phyloP scores from a whole-genome alignment of 2,797 vertebrate species.

The Mormyrops boulengeri region DNA sequence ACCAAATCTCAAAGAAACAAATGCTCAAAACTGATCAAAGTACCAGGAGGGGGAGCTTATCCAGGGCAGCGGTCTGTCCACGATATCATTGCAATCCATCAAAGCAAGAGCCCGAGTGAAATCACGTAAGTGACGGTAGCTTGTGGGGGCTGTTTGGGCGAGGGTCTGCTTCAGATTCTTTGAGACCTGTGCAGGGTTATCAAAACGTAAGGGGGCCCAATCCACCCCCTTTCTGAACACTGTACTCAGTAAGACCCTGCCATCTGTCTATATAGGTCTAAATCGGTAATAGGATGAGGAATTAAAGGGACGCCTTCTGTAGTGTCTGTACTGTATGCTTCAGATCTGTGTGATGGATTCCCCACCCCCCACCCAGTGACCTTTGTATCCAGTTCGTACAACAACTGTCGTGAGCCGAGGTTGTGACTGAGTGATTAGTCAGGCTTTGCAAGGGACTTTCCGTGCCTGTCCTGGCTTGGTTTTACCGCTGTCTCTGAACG shows the following conservation, averaged over 20 bases:
- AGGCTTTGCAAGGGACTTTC: not conserved
- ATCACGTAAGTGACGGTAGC: not conserved
- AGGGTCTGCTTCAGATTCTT: not conserved
- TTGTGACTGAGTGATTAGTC: not conserved
- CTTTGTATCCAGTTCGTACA: not conserved
- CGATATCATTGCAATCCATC: not conserved
- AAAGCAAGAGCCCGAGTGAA: not conserved
- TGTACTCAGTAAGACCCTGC: not conserved
- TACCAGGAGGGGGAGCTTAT: not conserved
- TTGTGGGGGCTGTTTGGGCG: not conserved
- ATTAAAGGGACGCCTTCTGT: not conserved
- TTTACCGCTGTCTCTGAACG: not conserved
- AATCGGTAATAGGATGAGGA: not conserved
- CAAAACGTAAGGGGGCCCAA: not conserved
- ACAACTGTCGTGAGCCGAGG: not conserved
- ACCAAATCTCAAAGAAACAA: conserved; percentile 12
- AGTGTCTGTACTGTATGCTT: not conserved
- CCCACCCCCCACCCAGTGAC: not conserved
- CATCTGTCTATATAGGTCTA: not conserved
- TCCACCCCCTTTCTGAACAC: not conserved
- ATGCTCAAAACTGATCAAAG: conserved; percentile 8
- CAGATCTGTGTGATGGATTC: not conserved
- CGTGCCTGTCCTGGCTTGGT: not conserved
- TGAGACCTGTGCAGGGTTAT: not conserved
- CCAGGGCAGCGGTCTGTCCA: not conserved